Percentiles rank a stretch among this genome's conserved stretches.
Evolutionary conservation across 2,797 vertebrate species (phyloP).

Genomic region (Alca torda): DNA sequence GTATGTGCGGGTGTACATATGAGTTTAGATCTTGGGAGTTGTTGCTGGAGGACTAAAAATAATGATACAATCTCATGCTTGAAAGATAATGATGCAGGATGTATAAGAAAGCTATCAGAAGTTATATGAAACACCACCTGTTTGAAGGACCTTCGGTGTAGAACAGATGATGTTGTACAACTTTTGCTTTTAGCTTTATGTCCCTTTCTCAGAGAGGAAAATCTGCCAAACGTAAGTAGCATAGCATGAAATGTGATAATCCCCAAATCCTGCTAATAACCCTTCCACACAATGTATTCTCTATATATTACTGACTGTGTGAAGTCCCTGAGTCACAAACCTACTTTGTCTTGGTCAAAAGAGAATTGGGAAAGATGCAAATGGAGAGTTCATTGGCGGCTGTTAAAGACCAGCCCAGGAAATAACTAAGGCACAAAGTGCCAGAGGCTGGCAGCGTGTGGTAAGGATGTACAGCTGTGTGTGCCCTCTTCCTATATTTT

Average conservation of each 20-base stretch:
- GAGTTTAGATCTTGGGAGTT: not conserved
- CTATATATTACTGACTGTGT: not conserved
- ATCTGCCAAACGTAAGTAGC: not conserved
- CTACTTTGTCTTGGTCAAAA: not conserved
- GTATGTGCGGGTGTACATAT: accelerated
- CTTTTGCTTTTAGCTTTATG: not conserved
- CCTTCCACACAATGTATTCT: not conserved
- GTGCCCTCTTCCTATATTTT: not conserved
- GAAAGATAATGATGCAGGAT: not conserved
- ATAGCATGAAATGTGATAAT: not conserved
- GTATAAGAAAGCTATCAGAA: not conserved
- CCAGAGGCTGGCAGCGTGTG: not conserved
- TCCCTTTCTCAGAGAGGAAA: not conserved
- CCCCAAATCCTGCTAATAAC: not conserved
- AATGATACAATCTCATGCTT: not conserved
- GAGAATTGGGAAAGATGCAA: not conserved
- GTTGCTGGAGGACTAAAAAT: not conserved
- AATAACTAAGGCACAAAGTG: not conserved
- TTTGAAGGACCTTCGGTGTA: not conserved
- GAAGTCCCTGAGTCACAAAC: not conserved
- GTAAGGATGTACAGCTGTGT: not conserved
- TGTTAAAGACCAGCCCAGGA: not conserved
- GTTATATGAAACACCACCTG: not conserved
- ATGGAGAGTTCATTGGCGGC: not conserved
- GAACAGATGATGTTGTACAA: not conserved